Percentiles rank a stretch among this genome's conserved stretches.
Conservation (phyloP, 2,797 vertebrate species). For the Danio kyathit region DNA sequence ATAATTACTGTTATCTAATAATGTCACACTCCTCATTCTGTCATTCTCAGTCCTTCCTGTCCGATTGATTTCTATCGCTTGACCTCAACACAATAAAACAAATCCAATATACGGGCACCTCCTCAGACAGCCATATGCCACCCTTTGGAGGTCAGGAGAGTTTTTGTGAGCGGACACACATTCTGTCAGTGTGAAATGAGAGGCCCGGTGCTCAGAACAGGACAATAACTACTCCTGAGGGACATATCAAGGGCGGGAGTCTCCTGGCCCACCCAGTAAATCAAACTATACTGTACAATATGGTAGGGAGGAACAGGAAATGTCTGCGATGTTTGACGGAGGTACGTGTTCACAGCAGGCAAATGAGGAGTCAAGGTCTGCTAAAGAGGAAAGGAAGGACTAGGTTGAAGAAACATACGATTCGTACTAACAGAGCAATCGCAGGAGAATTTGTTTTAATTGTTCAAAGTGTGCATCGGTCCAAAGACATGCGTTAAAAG, state of each 20-base stretch:
- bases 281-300: slow-evolving; percentile 46
- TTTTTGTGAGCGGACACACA: neutral
- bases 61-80: slow-evolving; percentile 38
- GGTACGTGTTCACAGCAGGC: slow-evolving; percentile 3
- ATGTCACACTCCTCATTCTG: neutral
- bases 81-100: slow-evolving; percentile 29
- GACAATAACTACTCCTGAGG: slow-evolving; percentile 51
- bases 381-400: neutral
- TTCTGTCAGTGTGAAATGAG: slow-evolving; percentile 31
- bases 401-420: neutral
- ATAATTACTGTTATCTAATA: slow-evolving; percentile 21
- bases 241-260: slow-evolving; percentile 43
- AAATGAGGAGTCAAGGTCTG: slow-evolving; percentile 15
- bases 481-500: too few relatives aligned
- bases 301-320: slow-evolving; percentile 53
- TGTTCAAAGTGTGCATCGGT: too few relatives aligned
- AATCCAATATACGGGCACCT: slow-evolving; percentile 34
- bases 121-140: slow-evolving; percentile 30
- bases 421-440: neutral
- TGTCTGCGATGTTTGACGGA: slow-evolving; percentile 3
- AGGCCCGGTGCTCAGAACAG: neutral
- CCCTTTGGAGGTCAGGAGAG: slow-evolving; percentile 28
- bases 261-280: slow-evolving; percentile 43
- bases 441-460: too few relatives aligned
- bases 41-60: slow-evolving; percentile 3